Evolutionary conservation across 2,888 invertebrate species (phyloP), one percentile per base, ranked within the genome.

Genomic region (Clitarchus hookeri): DNA sequence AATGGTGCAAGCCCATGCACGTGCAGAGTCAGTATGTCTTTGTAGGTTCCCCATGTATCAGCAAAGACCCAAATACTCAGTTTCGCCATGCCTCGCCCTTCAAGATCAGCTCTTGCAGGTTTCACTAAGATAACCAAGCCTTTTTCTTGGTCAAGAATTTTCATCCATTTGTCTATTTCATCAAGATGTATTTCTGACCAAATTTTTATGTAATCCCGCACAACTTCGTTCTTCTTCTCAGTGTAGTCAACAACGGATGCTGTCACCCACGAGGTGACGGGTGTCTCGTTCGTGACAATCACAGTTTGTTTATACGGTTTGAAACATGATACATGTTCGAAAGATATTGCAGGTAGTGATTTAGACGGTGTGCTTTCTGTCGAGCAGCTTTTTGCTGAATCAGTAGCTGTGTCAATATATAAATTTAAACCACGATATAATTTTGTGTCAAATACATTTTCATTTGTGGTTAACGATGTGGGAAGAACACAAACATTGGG

Each of bases 21-120:
- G 12, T 82, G 82, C 23, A 82, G 0, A 27, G 26, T 44, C 36
- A 82, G 16, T 12, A 27, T 0, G 36, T 82, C 82, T 19, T 82
- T 27, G 27, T 82, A 82, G 36, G 27, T 82, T 23, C 82, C 82
- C 82, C 82, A 82, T 36, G 82, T 82, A 44, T 82, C 82, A 2
- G 82, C 11, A 82, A 19, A 82, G 19, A 82, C 9, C 82, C 44
- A 44, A 82, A 82, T 82, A 23, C 1, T 82, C 13, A 82, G 19
- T 82, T 82, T 6, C 11, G 36, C 23, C 13, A 12, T 23, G 19
- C 82, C 82, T 36, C 36, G 0, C 12, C 23, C 8, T 23, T 26
- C 8, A 27, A 82, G 44, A 6, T 82, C 27, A 82, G 23, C 27
- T 82, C 23, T 44, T 19, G 27, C 16, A 23, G 82, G 82, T 36